Base-by-base conservation (phyloP, 92 coral and sea anemone genomes). In the Galaxea fascicularis region DNA sequence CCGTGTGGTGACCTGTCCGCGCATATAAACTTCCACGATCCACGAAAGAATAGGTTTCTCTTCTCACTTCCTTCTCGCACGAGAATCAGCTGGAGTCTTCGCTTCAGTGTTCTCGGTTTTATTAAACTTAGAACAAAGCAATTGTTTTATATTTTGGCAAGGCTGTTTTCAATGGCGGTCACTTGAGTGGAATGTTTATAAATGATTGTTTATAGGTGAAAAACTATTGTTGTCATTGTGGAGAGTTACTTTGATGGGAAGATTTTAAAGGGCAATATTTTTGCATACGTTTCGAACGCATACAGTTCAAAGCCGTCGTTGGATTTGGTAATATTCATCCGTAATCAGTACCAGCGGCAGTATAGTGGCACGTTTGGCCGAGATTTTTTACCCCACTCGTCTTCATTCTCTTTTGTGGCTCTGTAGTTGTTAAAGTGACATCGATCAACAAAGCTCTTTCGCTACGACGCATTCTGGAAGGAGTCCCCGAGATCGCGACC, bases 71-170 rank as follows among this genome's bases (percentile, higher is more conserved):
- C 24, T 71, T 28, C 39, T 57, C 18, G 20, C 8, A 21, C 30
- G 29, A 41, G 76, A 16, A 71, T 45, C 4, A 45, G 45, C 27
- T 44, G 5, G 56, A 52, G 12, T 63, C 44, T 24, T 20, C 41
- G 31, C 73, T 17, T 15, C 6, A 4, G 56, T 27, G 45, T 11
- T 60, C 22, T 60, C 10, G 69, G 26, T 28, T 44, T 77, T 77
- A 76, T 76, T 58, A 45, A 35, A 77, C 44, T 77, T 77, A 62
- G 72, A 77, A 46, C 41, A 63, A 16, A 35, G 26, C 73, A 25
- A 45, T 78, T 78, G 68, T 78, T 64, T 60, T 77, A 39, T 59
- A 77, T 77, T 41, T 44, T 77, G 60, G 62, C 26, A 53, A 15
- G 31, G 28, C 58, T n/a, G 57, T 45, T 63, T 73, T 77, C 47